Base-by-base conservation (phyloP, 1,140 invertebrate genomes). In the Cyclina sinensis region DNA sequence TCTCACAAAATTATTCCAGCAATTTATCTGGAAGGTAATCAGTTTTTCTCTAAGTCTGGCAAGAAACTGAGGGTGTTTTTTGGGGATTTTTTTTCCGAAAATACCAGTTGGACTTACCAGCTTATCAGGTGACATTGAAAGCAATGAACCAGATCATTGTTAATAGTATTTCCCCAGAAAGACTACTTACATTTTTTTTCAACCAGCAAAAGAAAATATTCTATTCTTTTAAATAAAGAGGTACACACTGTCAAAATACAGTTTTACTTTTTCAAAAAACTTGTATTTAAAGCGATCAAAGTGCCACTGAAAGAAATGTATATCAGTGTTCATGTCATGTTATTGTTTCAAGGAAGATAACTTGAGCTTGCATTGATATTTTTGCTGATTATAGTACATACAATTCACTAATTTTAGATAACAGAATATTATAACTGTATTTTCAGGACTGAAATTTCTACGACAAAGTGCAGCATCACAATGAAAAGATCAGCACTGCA, bases 1-100 rank as follows among this genome's bases (percentile, higher is more conserved):
- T 32, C 59, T 87, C 85, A 32, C 85, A 87, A 37, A 87, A 87
- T 54, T 87, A 87, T 80, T 87, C 74, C 43, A 68, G 70, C 85
- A 87, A 54, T 87, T 87, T 87, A 80, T 87, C 85, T 18, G 24
- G 9, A 87, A 80, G 85, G 11, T 24, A 39, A 80, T 79, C 85
- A 87, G 43, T 87, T 80, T 32, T 87, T 62, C 24, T 79, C 76
- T 51, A 80, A 74, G 12, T 51, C 57, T 80, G 85, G 85, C 85
- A 87, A 80, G 39, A 70, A 48, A 39, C 70, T 46, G 24, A 87
- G 85, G n/a, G n/a, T n/a, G n/a, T 79, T 80, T 87, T 80, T 87
- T 80, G 27, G 54, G 39, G 30, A 87, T 68, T 18, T 87, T 87
- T 70, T 43, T 70, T 80, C 4, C 74, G 85, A 18, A 87, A 80